A percentile compares a stretch with the other conserved stretches of the same genome.
Evolutionary conservation across 2,888 invertebrate species (phyloP).

Genomic region (Cheilosia scutellata): DNA sequence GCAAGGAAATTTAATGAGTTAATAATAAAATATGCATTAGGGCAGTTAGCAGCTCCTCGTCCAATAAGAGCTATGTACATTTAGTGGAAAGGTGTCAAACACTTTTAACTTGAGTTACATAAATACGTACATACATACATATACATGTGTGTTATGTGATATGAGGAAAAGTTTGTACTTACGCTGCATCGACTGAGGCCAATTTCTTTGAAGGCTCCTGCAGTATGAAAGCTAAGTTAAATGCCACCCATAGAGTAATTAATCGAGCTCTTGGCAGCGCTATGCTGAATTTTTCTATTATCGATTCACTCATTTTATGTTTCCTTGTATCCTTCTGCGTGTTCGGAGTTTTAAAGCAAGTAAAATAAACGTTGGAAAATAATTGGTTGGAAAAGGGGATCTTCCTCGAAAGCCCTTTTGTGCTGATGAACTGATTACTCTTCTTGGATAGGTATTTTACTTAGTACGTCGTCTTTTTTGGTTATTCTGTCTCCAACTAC

Average conservation of each 20-base stretch:
- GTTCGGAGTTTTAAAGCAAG: constrained; percentile 54
- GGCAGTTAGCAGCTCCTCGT: neutral
- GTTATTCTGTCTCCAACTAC: constrained; percentile 70
- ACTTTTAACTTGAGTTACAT: constrained; percentile 10
- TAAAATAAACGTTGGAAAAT: constrained; percentile 52
- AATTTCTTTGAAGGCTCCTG: constrained; percentile 83
- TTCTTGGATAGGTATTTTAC: constrained; percentile 52
- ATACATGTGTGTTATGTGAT: neutral
- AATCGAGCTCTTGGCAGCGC: constrained; percentile 82
- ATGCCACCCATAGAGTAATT: constrained; percentile 84
- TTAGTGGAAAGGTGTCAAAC: constrained; percentile 16
- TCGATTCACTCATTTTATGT: constrained; percentile 82
- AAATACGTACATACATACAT: constrained; percentile 1
- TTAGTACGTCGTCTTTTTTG: constrained; percentile 59
- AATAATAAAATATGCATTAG: constrained; percentile 32
- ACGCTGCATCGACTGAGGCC: constrained; percentile 84
- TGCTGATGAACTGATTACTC: constrained; percentile 61
- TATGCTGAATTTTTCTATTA: constrained; percentile 81
- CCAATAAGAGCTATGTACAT: neutral
- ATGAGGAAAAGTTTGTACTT: constrained; percentile 78
- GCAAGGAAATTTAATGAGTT: constrained; percentile 36
- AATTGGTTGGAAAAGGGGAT: constrained; percentile 51
- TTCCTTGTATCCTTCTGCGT: constrained; percentile 58
- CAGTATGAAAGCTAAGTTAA: constrained; percentile 83
- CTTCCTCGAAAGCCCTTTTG: constrained; percentile 48